Base-by-base conservation (phyloP, 2,888 invertebrate species). In the Ametastegia equiseti region DNA sequence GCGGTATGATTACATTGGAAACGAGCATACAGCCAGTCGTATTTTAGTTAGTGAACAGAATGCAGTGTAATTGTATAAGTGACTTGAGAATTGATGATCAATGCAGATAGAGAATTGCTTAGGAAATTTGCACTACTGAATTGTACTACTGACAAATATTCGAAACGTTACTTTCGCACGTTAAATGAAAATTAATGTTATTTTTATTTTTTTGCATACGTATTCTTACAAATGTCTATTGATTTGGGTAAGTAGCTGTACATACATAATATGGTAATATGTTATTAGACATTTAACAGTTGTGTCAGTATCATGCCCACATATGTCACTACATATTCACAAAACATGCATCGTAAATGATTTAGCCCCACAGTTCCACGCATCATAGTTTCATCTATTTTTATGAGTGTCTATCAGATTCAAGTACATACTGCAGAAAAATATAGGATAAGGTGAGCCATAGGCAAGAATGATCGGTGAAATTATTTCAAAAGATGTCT, bases 271-370 rank as follows among this genome's bases (percentile, higher is more conserved):
- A 45, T 30, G 45, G 23, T 45, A 47, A 30, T 71, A 15, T 47
- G 15, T 71, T 71, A 71, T 71, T 27, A 15, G 23, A 71, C 47
- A 47, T 27, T 47, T 23, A 45, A 71, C 47, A 71, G 45, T 23
- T 42, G 27, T 27, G 47, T 71, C 4, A 71, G 15, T 71, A 47
- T n/a, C 30, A 71, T 71, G 71, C 71, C 27, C 47, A 27, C 47
- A 23, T 36, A 67, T 19, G 6, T 39, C n/a, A n/a, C 50, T 19
- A 65, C 7, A 65, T 27, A 36, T 9, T 39, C n/a, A 33, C 30
- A 47, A 71, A 71, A 47, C 71, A 47, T 71, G 71, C 71, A 45
- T 30, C 19, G 27, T 71, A 71, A 6, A 45, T 71, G 15, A 71
- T 27, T 15, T 2, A 71, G 27, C 45, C 42, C 45, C 45, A 47